Base-by-base conservation (phyloP, 1,140 invertebrate species). In the Drosophila mauritiana region DNA sequence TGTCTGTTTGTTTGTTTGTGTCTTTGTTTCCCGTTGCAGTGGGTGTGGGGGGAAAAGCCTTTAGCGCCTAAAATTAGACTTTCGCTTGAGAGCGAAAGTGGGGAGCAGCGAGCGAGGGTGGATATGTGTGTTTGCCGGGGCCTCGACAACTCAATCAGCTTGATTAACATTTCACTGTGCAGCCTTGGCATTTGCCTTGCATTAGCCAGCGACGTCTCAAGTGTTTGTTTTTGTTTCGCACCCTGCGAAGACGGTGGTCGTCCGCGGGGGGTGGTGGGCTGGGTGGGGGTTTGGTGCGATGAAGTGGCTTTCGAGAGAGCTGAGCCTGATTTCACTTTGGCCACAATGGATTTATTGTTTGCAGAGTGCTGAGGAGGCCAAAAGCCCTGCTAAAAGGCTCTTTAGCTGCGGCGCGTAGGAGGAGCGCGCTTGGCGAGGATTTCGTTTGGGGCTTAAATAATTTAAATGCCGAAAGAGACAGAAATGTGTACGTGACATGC, bases 311-410 rank as follows among this genome's bases (percentile, higher is more conserved):
- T 77, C 37, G 57, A 56, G 55, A 51, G 58, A 55, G 67, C 79
- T 83, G 79, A 83, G 83, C 84, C 83, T 89, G 79, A 88, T 88
- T 88, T 89, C 67, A 76, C 84, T 88, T 89, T 88, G 83, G 84
- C 84, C 83, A 88, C 83, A 88, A 88, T 88, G 83, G 83, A 88
- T 89, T 88, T 89, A 89, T 89, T 88, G 80, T 88, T 88, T 89
- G 61, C 80, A 52, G 63, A 74, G 51, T 53, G 36, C 76, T 57
- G 48, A 43, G 49, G 27, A 8, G 46, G 36, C 40, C 15, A 17
- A 37, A 63, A 83, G 80, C 80, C 59, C 62, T 65, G 73, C 78
- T 85, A 85, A 85, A 85, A 85, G 81, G 82, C 78, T 78, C 78
- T 80, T 76, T 52, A 65, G 52, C 40, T 34, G 57, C 25, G 58